Base-by-base conservation (phyloP, 1,140 invertebrate genomes). In the Cydia strobilella region DNA sequence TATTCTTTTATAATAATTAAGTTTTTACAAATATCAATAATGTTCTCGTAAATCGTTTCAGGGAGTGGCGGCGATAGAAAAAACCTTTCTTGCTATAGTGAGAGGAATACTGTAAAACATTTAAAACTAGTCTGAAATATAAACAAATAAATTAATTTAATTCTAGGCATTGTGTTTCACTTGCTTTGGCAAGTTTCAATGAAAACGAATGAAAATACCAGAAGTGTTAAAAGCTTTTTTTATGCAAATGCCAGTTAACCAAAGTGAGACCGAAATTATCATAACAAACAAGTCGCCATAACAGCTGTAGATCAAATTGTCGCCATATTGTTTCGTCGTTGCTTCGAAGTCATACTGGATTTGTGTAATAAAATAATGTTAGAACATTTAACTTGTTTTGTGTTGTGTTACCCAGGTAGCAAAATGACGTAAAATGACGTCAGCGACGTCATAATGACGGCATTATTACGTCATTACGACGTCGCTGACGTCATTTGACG, bases 1-100 rank as follows among this genome's bases (percentile, higher is more conserved):
- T 27, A 27, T 27, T 27, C 75, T 73, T 59, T 23, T 71, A 76
- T 35, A n/a, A 35, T 73, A 51, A 31, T 63, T 65, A 72, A 23
- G 13, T 35, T 39, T n/a, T 25, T 72, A 13, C 23, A 15, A 51
- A 25, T 71, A 77, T 62, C 51, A 15, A 71, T 71, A 75, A 74
- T 25, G 12, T 59, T 63, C 10, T 15, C 59, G 13, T 35, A 27
- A 25, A 54, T 74, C 62, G 31, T 86, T 87, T 78, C 82, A 89
- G 87, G 85, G 80, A 9, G 87, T 85, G 9, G 84, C 88, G 75
- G 81, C 80, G 6, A 84, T 89, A 39, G 87, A 89, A 79, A 84
- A 81, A 74, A 77, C 86, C 42, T 82, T 87, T 20, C 77, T 86
- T 0, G 80, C 82, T 10, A 69, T 87, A 13, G 81, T 89, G n/a